Evolutionary conservation across 2,888 invertebrate genomes (phyloP).

Genomic region (Rhamnusium bicolor): DNA sequence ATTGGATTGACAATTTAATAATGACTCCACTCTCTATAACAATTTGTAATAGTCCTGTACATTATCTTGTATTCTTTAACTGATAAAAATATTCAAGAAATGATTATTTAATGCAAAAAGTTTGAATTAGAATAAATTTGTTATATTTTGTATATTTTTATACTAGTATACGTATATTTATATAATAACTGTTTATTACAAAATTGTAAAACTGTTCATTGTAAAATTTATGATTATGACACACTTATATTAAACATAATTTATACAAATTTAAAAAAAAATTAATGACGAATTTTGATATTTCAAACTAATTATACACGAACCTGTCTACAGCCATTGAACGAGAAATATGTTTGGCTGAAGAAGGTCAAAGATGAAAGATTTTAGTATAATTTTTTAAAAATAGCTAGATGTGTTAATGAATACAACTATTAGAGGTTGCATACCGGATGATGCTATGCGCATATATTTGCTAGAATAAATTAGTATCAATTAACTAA

Average conservation of each 20-base stretch:
- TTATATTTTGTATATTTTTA: background rate
- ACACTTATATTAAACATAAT: background rate
- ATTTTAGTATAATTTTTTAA: background rate
- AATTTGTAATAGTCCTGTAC: too few species aligned
- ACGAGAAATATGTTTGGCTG: background rate
- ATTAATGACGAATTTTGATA: background rate
- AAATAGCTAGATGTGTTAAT: background rate
- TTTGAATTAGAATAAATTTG: too few species aligned
- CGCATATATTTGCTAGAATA: background rate
- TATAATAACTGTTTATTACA: too few species aligned
- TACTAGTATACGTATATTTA: background rate
- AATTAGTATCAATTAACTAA: background rate
- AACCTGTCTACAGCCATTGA: too few species aligned
- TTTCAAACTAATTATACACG: background rate
- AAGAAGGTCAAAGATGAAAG: background rate
- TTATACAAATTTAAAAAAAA: background rate
- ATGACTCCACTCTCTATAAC: too few species aligned
- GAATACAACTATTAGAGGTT: background rate
- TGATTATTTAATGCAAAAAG: too few species aligned
- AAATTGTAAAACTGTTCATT: background rate
- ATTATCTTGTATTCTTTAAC: too few species aligned
- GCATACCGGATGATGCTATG: background rate
- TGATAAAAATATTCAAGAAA: too few species aligned
- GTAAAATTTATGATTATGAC: background rate
- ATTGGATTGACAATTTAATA: too few species aligned